Base-by-base conservation (phyloP, 2,113 vertebrate species). In the Seriola dumerili region DNA sequence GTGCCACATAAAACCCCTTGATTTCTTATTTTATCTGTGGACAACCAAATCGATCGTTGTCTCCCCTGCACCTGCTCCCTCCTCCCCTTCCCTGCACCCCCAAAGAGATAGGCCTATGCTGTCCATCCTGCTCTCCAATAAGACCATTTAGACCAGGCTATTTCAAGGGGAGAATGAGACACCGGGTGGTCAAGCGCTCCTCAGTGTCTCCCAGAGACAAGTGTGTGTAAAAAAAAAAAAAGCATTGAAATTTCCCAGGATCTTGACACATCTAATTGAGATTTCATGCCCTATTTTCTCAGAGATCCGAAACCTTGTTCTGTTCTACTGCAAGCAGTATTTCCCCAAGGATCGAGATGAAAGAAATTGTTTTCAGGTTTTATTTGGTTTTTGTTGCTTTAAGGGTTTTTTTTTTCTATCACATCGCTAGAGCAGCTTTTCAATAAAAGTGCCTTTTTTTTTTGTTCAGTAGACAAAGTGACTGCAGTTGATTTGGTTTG, bases 1-100 rank as follows among this genome's bases (percentile, higher is more conserved):
- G 80, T 58, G 78, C 88, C 90, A 92, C 89, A 85, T 76, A 79
- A 91, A 86, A 75, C 34, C 80, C 72, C 89, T 85, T 89, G 92
- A 94, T 93, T 94, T 93, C 91, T 94, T 93, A 93, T 93, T 93
- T 94, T 93, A 94, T 94, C 93, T 79, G 81, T 19, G 74, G 92
- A 93, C 93, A 90, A 85, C 91, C 89, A 83, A 92, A 95, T 94
- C 89, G 90, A 94, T 94, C 88, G n/a, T 34, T 29, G 72, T 88
- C 89, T 89, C 85, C 78, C 85, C 72, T 81, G 81, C 93, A 92
- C 91, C 93, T 93, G 88, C 90, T 90, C 86, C 78, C 81, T 29
- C 73, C 44, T 29, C 23, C 57, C 25, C 17, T 7, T 42, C 25
- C 4, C 23, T 16, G 16, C 19, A 10, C 69, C 19, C 14, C 1